These are phyloP conservation scores for Rhinophrynus dorsalis DNA, from an alignment of 2,797 vertebrate species.

Conservation along the genomic window DNA sequence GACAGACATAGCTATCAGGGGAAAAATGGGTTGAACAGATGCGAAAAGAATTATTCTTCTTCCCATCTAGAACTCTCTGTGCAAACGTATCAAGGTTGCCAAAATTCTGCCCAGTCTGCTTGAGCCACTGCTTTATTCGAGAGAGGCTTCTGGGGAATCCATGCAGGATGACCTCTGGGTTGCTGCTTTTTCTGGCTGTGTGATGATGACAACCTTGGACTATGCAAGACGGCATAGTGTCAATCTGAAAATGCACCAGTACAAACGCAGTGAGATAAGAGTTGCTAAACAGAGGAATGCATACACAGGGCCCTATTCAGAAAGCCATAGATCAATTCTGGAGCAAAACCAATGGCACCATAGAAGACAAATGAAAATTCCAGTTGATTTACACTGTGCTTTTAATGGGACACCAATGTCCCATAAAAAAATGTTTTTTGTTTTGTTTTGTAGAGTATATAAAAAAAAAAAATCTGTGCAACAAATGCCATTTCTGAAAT, in stretches of 20 bases:
- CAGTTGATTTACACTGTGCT: too few species aligned
- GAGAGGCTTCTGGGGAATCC: constrained; percentile 1
- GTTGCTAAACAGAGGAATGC: too few species aligned
- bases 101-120: constrained; percentile 1
- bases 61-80: background rate
- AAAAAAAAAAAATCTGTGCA: too few species aligned
- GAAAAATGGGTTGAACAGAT: constrained; percentile 20
- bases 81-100: background rate
- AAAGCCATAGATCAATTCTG: too few species aligned
- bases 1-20: background rate
- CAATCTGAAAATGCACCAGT: background rate
- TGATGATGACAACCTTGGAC: background rate
- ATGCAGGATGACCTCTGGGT: background rate
- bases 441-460: too few species aligned
- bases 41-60: background rate
- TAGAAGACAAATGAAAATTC: too few species aligned
- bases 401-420: too few species aligned
- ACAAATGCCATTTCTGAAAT: too few species aligned
- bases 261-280: background rate
- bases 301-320: too few species aligned
- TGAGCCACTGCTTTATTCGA: constrained; percentile 3
- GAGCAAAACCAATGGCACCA: too few species aligned
- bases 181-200: background rate
- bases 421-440: too few species aligned
- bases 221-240: background rate